Evolutionary conservation across 1,140 invertebrate species (phyloP), one percentile per base, ranked within the genome.

Genomic region (Drosophila tsacasi): DNA sequence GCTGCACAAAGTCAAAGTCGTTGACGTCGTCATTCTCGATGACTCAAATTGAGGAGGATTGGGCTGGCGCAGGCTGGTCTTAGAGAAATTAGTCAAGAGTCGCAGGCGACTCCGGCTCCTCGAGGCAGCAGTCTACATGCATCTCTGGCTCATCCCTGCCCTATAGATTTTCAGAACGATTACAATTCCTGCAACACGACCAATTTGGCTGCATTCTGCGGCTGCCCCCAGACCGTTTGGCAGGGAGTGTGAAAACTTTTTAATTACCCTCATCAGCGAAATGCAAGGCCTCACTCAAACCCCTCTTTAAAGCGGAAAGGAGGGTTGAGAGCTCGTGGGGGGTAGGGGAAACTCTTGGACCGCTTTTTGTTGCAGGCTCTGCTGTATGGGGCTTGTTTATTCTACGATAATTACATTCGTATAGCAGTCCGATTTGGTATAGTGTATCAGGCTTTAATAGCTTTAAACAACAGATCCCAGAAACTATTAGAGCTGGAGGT

Each of bases 261-360:
- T 89, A 87, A 87, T 87, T 87, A 87, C 84, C 84, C 84, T 83
- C 83, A 87, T 87, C 83, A 89, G 77, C 73, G 63, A 77, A 89
- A 72, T 83, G 68, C 80, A 83, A 69, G 75, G 68, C 62, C 39
- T 62, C 71, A 73, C 61, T 74, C 62, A 32, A 59, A 46, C 52
- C 27, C 1, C 10, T 15, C 12, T 19, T 19, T 25, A n/a, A 17
- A 17, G 15, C 15, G 32, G 9, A 55, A 23, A 3, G 8, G 17
- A 25, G 49, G 37, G 23, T 19, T 35, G 23, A 35, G 21, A 39
- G 30, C 60, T 58, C 15, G 35, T 50, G 15, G 17, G 35, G 46
- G 39, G n/a, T n/a, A n/a, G n/a, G 68, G 58, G n/a, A 39, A 78
- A 63, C 60, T 42, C 78, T 67, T 27, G 12, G 12, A n/a, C 17